phyloP scores from a whole-genome alignment of 2,797 vertebrate species.

The Ctenochaetus hawaiiensis region DNA sequence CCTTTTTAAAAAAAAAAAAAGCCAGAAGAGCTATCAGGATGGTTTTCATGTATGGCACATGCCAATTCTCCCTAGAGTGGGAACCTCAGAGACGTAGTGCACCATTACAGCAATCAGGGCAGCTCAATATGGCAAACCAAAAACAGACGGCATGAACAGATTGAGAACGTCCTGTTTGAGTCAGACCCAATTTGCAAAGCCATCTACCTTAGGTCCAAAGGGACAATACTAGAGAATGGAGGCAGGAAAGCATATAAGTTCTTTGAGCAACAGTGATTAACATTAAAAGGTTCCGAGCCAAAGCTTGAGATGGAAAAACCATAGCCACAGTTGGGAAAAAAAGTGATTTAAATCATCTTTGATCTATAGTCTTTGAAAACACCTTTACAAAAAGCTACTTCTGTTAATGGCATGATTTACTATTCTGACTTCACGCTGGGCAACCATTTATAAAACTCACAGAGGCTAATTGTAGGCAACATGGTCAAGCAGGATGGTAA shows the following conservation, averaged over 20 bases:
- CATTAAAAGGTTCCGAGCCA: conserved; percentile 51
- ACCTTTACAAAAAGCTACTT: conserved; percentile 45
- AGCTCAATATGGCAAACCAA: conserved; percentile 81
- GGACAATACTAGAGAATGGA: conserved; percentile 69
- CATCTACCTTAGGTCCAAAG: conserved; percentile 76
- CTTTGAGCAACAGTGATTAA: conserved; percentile 61
- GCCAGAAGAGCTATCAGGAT: conserved; percentile 64
- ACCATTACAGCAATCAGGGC: conserved; percentile 81
- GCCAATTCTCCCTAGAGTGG: conserved; percentile 73
- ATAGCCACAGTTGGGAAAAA: conserved; percentile 4
- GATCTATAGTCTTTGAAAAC: conserved; percentile 52
- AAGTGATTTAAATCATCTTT: conserved; percentile 54
- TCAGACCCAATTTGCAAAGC: conserved; percentile 80
- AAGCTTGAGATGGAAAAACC: conserved; percentile 49
- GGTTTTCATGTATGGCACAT: conserved; percentile 76
- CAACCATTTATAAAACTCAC: conserved; percentile 55
- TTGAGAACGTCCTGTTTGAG: conserved; percentile 86
- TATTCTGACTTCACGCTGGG: conserved; percentile 45
- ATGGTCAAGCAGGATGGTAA: conserved; percentile 59
- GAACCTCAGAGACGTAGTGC: conserved; percentile 71
- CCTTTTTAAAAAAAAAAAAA: conserved; percentile 68
- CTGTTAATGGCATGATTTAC: conserved; percentile 56
- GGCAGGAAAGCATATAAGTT: conserved; percentile 70
- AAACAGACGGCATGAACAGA: conserved; percentile 85
- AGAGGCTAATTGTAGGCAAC: conserved; percentile 67